Evolutionary conservation across 2,888 invertebrate genomes (phyloP), one percentile per base, ranked within the genome.

Genomic region (Synergus laeviventris): DNA sequence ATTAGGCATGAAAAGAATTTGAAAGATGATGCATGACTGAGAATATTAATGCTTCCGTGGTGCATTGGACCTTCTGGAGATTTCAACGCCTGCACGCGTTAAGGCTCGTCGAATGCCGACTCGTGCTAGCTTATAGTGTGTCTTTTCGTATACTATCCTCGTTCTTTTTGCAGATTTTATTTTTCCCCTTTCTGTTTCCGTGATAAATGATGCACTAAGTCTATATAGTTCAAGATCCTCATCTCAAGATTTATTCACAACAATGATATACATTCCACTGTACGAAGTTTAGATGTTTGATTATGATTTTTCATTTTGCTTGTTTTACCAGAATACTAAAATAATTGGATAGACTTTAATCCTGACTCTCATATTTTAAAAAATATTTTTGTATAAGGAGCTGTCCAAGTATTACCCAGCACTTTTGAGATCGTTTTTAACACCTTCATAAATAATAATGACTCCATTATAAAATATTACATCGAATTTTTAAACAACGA

Each of bases 1-100:
- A 64, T 64, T 38, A 18, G 12, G 12, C 4, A 24, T 12, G 0
- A 66, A 45, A 66, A 24, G 31, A 66, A 64, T 64, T 66, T 16
- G 42, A 66, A 66, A 14, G 31, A 49, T 66, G 45, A 66, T 66
- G 21, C 45, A 45, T 24, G 45, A 31, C 24, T 45, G 16, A 45
- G 45, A 42, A 66, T 45, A 66, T 49, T 66, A 49, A 66, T 66
- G 42, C 66, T 66, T 66, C 24, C 14, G 21, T 21, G 45, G n/a
- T 66, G 66, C 66, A 66, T 66, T 31, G 45, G 66, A 66, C 66
- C 45, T 66, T 45, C 66, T 66, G 45, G 66, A 66, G 66, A 66
- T 45, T 66, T 66, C 21, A 66, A 66, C 45, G 66, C 24, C 66
- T 45, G 66, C 66, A 49, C 45, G 45, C 24, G 45, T 66, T 49